Percentiles rank a stretch among this genome's conserved stretches.
phyloP scores from a whole-genome alignment of 2,888 invertebrate species.

The Epistrophe eligans region DNA sequence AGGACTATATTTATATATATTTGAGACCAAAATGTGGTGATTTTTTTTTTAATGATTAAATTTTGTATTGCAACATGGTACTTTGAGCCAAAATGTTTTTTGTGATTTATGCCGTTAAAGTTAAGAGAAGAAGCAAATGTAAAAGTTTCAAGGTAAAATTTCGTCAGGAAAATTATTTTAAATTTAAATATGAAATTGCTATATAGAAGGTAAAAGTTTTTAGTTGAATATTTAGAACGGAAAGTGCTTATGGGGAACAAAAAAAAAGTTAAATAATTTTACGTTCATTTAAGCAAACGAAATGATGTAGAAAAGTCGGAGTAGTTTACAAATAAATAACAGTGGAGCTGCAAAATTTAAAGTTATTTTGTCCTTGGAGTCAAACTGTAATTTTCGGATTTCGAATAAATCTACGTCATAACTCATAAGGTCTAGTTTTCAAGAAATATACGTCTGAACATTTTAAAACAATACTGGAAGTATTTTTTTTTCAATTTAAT shows the following conservation, averaged over 20 bases:
- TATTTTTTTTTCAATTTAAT: too few species aligned
- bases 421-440: too few species aligned
- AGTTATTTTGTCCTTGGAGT: too few species aligned
- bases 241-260: neutral
- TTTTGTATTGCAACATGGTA: too few species aligned
- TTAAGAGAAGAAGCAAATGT: neutral
- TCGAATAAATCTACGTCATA: too few species aligned
- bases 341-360: too few species aligned
- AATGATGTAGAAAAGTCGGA: too few species aligned
- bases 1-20: neutral
- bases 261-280: neutral
- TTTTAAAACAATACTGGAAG: too few species aligned
- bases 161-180: neutral
- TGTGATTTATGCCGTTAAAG: slow-evolving; percentile 8
- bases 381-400: too few species aligned
- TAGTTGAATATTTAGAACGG: neutral
- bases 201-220: neutral
- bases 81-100: neutral
- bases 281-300: neutral
- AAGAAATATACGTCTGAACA: too few species aligned
- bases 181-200: neutral
- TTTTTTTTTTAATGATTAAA: neutral
- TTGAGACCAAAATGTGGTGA: neutral
- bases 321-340: too few species aligned
- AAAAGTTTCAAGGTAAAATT: slow-evolving; percentile 7